Conservation (phyloP, 1,140 invertebrate species). For the Goniozus legneri region DNA sequence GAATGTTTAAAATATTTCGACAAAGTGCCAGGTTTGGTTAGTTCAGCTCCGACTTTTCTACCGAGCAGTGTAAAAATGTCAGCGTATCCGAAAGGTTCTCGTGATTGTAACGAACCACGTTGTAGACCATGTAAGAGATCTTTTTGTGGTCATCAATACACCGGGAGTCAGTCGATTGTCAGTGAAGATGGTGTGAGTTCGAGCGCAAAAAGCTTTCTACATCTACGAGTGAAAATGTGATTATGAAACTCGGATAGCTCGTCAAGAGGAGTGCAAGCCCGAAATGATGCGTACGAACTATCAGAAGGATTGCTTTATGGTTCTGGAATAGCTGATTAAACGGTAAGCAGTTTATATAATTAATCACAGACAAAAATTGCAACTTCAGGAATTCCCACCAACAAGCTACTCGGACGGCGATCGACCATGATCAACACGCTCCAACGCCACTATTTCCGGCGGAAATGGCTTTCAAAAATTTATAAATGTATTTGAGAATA, state of each 20-base stretch:
- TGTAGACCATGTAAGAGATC: conserved; percentile 11
- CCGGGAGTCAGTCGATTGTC: conserved; percentile 4
- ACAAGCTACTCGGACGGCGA: no score
- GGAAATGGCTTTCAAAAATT: no score
- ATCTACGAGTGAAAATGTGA: conserved; percentile 2
- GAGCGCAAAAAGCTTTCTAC: conserved; percentile 12
- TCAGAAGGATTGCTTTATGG: conserved; percentile 11
- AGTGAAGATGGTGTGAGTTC: conserved; percentile 5
- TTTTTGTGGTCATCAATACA: conserved; percentile 13
- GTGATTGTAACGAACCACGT: not conserved
- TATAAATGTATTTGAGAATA: no score
- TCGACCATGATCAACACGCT: no score
- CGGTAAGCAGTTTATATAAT: conserved; percentile 10
- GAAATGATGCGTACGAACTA: conserved; percentile 5
- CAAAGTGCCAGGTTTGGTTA: no score
- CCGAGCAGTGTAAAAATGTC: conserved; percentile 1
- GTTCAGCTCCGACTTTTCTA: not conserved
- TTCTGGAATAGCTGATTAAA: conserved; percentile 17
- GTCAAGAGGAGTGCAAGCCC: conserved; percentile 1
- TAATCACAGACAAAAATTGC: conserved; percentile 7
- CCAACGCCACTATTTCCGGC: no score
- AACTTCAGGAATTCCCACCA: no score
- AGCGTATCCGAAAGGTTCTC: conserved; percentile 5
- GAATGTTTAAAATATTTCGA: no score
- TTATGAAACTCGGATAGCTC: conserved; percentile 8